Evolutionary conservation across 2,797 vertebrate genomes (phyloP), one percentile per base, ranked within the genome.

Genomic region (Taeniopygia guttata): DNA sequence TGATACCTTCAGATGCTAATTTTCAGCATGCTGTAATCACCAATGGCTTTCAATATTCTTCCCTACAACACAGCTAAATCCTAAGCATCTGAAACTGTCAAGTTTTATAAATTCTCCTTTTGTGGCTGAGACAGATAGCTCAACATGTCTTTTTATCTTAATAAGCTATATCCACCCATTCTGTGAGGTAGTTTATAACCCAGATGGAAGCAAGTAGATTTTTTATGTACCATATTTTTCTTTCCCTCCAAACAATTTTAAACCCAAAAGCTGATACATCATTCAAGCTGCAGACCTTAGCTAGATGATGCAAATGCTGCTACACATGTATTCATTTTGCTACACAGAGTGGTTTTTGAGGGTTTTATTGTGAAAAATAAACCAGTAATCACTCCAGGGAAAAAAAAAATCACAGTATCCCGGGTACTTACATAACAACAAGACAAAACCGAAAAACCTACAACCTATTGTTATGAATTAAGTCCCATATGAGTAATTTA

Each of bases 301-400:
- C 16, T 78, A 45, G 27, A 8, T 54, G 16, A 54, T 55, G 40
- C 55, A 89, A 86, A 56, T 74, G 22, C 26, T 54, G 25, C 43
- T 63, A 38, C 12, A 21, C 9, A 22, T 13, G 40, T 38, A 15
- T 43, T 68, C 9, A 30, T 90, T 94, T 88, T 93, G 42, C 62
- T 51, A 67, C 43, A 74, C 29, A 76, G 58, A 43, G 30, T 43
- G 23, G 79, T 84, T 63, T 40, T 3, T 3, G 9, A 16, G 7
- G 7, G 48, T 81, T 88, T 96, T 96, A 69, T 89, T 43, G 36
- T 94, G 69, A 93, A 93, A 93, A 92, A 84, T 78, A 93, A 96
- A 95, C 22, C 38, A 84, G 29, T 91, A 91, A 93, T 76, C 42
- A 43, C 95, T 88, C 86, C 21, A 38, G 89, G 86, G 5, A 2